phyloP scores from a whole-genome alignment of 2,113 vertebrate genomes.

The Gavialis gangeticus region DNA sequence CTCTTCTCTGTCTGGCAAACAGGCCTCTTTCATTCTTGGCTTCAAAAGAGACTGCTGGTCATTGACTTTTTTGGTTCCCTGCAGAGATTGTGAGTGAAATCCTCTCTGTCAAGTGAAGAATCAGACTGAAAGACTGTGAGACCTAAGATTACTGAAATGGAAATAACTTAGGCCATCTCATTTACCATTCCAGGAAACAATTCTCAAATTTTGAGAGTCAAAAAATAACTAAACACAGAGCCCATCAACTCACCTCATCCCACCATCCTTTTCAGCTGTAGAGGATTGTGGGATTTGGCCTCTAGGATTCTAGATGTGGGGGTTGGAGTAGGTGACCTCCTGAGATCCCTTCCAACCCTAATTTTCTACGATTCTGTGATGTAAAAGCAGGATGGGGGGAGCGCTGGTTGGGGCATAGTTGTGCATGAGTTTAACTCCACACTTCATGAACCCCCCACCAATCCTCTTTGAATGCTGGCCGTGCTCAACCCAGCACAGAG shows the following conservation, averaged over 20 bases:
- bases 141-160: fast-evolving
- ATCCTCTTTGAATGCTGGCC: not conserved
- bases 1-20: not conserved
- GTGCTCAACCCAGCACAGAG: not conserved
- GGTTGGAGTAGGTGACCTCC: fast-evolving
- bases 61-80: not conserved
- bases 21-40: not conserved
- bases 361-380: not conserved
- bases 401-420: not conserved
- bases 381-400: not conserved
- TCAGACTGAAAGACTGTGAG: fast-evolving
- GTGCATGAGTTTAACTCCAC: too few species aligned
- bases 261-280: not conserved
- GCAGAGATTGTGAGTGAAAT: not conserved
- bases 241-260: not conserved
- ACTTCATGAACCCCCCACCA: too few species aligned
- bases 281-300: fast-evolving
- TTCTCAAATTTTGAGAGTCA: not conserved
- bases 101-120: not conserved
- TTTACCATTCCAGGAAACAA: not conserved
- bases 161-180: not conserved
- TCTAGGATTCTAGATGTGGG: fast-evolving
- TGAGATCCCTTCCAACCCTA: fast-evolving
- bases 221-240: not conserved
- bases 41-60: not conserved